A percentile compares a stretch with the other conserved stretches of the same genome.
These are phyloP conservation scores for Lophius americanus DNA, from an alignment of 2,797 vertebrate genomes.

Conservation along the genomic window DNA sequence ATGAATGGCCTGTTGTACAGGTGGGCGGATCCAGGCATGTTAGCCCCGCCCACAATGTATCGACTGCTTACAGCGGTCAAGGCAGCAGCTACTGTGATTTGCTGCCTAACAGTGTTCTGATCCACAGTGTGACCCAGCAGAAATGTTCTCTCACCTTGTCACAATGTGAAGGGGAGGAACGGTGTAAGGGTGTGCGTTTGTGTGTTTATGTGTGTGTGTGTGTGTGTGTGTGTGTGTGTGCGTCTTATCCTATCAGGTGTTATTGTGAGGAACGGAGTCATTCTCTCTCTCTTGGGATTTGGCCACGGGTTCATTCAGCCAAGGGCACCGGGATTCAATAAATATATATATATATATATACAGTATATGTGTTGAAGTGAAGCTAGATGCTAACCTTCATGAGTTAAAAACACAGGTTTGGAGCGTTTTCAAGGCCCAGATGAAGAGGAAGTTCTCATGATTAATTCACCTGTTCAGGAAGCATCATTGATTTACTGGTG, in stretches of 20 bases:
- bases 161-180: conserved; percentile 5
- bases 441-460: no score
- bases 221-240: conserved; percentile 5
- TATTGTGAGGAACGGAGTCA: background rate
- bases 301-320: conserved; percentile 1
- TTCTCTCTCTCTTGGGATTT: conserved; percentile 13
- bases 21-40: no score
- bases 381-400: conserved; percentile 3
- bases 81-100: conserved; percentile 22
- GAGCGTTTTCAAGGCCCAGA: no score
- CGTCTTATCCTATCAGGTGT: background rate
- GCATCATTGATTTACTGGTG: no score
- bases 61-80: no score
- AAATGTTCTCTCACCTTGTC: conserved; percentile 52
- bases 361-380: background rate
- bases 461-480: no score
- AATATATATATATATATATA: no score
- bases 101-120: conserved; percentile 54
- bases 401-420: background rate
- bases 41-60: background rate
- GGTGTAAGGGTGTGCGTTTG: conserved; percentile 6
- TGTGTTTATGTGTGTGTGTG: conserved; percentile 10
- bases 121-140: conserved; percentile 39
- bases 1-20: no score
- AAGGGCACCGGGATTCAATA: conserved; percentile 33